phyloP scores from a whole-genome alignment of 2,113 vertebrate genomes.

The Crotalus tigris region DNA sequence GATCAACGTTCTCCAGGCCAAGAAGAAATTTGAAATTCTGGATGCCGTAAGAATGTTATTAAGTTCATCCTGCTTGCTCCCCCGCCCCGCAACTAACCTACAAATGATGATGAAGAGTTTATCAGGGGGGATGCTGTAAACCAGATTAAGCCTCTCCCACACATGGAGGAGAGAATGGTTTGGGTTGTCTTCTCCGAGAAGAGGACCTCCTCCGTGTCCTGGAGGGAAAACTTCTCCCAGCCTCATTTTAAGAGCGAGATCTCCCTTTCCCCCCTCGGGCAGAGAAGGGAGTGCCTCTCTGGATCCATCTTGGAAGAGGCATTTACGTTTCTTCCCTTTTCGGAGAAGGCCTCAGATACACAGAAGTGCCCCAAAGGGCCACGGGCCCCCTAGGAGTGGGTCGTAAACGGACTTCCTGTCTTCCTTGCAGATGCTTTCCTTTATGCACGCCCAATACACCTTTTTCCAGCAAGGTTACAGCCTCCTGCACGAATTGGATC shows the following conservation, averaged over 20 bases:
- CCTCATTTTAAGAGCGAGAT: not conserved
- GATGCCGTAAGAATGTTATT: conserved; percentile 82
- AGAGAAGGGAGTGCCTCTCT: not conserved
- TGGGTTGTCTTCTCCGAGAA: not conserved
- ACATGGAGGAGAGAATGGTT: not conserved
- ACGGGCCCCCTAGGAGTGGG: not conserved
- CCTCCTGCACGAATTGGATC: conserved; percentile 89
- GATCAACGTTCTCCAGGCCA: conserved; percentile 97
- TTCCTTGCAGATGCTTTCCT: conserved; percentile 88
- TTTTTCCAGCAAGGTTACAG: conserved; percentile 95
- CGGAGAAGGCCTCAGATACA: not conserved
- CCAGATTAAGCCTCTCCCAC: not conserved
- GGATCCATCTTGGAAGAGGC: not conserved
- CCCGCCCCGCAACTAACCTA: not conserved
- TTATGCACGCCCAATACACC: conserved; percentile 95
- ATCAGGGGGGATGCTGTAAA: not conserved
- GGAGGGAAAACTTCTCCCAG: not conserved
- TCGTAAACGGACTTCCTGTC: not conserved
- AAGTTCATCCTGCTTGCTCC: not conserved
- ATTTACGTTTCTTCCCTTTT: not conserved
- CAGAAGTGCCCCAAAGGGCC: not conserved
- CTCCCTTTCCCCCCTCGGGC: not conserved
- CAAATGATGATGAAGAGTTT: not conserved
- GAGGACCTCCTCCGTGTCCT: not conserved
- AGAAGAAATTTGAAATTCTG: conserved; percentile 98